phyloP scores from a whole-genome alignment of 2,113 vertebrate species.

The Columbina picui region DNA sequence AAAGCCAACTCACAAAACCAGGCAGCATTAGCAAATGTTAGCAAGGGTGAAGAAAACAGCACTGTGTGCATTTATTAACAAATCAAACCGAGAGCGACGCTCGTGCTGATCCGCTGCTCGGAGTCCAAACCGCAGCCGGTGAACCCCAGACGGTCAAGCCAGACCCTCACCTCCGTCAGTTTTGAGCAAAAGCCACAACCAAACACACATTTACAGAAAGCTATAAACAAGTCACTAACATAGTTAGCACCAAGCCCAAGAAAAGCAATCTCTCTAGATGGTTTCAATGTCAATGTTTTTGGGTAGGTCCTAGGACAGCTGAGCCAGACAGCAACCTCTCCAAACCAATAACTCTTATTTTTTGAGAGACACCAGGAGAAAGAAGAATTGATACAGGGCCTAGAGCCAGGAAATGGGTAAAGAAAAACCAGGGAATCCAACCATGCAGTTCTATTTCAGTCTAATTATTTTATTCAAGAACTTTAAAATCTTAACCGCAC shows the following conservation, averaged over 20 bases:
- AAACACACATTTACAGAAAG: not conserved
- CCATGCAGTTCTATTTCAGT: not conserved
- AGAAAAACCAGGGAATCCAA: not conserved
- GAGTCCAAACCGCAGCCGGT: not conserved
- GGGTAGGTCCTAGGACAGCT: not conserved
- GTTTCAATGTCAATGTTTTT: not conserved
- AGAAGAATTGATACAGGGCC: not conserved
- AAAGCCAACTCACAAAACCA: not conserved
- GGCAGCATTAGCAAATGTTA: not conserved
- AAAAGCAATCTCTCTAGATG: not conserved
- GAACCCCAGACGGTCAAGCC: not conserved
- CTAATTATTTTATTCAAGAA: not conserved
- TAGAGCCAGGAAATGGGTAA: not conserved
- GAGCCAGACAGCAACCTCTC: not conserved
- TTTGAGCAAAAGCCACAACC: not conserved
- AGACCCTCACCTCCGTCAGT: not conserved
- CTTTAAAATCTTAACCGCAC: not conserved
- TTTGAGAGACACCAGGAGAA: not conserved
- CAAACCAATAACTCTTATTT: not conserved
- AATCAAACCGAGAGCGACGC: not conserved
- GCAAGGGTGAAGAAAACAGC: not conserved
- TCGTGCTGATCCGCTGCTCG: not conserved
- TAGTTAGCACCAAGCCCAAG: not conserved
- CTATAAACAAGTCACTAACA: not conserved
- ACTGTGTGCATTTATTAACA: not conserved